phyloP scores from a whole-genome alignment of 2,888 invertebrate species.

The Heliconius erato region DNA sequence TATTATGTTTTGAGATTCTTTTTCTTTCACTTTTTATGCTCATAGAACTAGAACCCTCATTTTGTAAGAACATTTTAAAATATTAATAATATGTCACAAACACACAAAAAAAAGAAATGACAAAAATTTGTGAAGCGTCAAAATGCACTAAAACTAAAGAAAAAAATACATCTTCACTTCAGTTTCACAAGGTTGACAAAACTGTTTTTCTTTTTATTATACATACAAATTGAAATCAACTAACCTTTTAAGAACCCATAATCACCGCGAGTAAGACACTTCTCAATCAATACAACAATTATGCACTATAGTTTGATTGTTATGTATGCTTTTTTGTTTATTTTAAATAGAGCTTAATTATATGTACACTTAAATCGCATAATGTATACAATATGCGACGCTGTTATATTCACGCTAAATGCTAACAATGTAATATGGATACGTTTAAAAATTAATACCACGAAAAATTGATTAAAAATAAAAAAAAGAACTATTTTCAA shows the following conservation, averaged over 20 bases:
- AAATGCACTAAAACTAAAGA: background rate
- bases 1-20: conserved; percentile 3
- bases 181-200: no score
- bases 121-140: no score
- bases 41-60: no score
- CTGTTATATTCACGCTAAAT: background rate
- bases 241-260: background rate
- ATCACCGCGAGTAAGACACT: background rate
- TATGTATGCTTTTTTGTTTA: background rate
- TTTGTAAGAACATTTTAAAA: no score
- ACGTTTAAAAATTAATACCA: no score
- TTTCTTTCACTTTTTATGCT: background rate
- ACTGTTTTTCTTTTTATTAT: no score
- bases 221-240: no score
- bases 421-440: background rate
- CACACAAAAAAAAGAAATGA: background rate
- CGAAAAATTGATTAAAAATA: no score
- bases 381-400: conserved; percentile 15
- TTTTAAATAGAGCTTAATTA: background rate
- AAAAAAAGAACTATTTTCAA: no score
- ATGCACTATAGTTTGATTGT: conserved; percentile 12
- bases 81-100: background rate
- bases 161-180: background rate
- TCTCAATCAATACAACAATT: background rate
- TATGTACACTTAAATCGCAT: background rate